Evolutionary conservation across 1,140 invertebrate species (phyloP), one percentile per base, ranked within the genome.

Genomic region (Leptopilina boulardi): DNA sequence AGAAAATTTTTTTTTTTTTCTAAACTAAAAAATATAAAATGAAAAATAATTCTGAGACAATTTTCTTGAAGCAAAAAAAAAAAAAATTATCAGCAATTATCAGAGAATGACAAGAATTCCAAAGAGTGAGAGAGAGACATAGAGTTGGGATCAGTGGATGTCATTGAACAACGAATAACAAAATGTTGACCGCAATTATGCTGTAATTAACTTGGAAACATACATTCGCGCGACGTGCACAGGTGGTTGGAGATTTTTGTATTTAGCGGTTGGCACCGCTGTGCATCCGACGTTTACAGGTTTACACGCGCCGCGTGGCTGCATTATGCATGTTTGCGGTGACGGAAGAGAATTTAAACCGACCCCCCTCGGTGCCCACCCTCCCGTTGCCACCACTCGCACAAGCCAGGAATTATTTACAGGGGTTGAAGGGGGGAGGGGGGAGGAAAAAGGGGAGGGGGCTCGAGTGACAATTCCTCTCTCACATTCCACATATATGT

Each of bases 191-290:
- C 87, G 87, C 90, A 91, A 91, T 91, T 90, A 91, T 91, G 89
- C 83, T 84, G 88, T 90, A 91, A 91, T 91, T 91, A 91, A 91
- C 87, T 90, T 84, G 88, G 84, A 83, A 89, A 82, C 76, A 80
- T 42, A n/a, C 81, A 80, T 78, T 80, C 70, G 81, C 72, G 71
- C 75, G 81, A 81, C 81, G 85, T 83, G 83, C 85, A 91, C 90
- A 91, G 90, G 90, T 91, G 89, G 89, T 91, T 91, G 88, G 86
- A 85, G 82, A 89, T 91, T 91, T 91, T 91, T 91, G 89, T 90
- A 91, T 91, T 91, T 90, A 89, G 88, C 86, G 88, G 88, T 90
- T 90, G 85, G 85, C 86, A 88, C 83, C 83, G 82, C 82, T 79
- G 79, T 77, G 84, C 76, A 80, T 78, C 77, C 85, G 83, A 85